Evolutionary conservation across 2,888 invertebrate species (phyloP).

Genomic region (Rhagium mordax): DNA sequence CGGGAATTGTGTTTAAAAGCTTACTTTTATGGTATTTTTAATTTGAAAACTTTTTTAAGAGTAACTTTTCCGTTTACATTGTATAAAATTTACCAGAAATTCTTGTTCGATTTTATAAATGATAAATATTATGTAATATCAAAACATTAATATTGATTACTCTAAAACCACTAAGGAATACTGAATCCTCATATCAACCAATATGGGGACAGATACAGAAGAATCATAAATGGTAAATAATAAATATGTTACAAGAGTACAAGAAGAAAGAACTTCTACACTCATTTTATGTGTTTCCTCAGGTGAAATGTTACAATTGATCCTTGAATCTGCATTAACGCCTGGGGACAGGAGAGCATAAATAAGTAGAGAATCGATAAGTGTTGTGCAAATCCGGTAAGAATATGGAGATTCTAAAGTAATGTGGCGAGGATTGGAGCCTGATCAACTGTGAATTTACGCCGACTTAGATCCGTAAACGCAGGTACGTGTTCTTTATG

Average conservation of each 20-base stretch:
- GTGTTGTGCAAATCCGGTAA: conserved; percentile 58
- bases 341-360: conserved; percentile 39
- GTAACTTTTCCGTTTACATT: conserved; percentile 5
- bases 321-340: conserved; percentile 31
- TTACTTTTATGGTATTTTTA: conserved; percentile 59
- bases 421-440: conserved; percentile 53
- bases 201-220: neutral
- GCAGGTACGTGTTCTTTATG: conserved; percentile 31
- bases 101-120: neutral
- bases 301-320: conserved; percentile 27
- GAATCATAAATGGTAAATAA: conserved; percentile 14
- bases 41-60: conserved; percentile 51
- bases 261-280: conserved; percentile 25
- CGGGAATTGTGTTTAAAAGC: conserved; percentile 65
- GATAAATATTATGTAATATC: neutral
- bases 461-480: conserved; percentile 52
- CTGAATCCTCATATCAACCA: neutral
- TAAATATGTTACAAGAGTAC: conserved; percentile 4
- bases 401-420: conserved; percentile 58
- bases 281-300: conserved; percentile 18
- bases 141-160: too few relatives aligned
- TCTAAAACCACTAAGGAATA: too few relatives aligned
- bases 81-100: neutral
- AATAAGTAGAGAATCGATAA: conserved; percentile 49
- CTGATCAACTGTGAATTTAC: conserved; percentile 59